Base-by-base conservation (phyloP, 2,113 vertebrate species). In the Peromyscus maniculatus region DNA sequence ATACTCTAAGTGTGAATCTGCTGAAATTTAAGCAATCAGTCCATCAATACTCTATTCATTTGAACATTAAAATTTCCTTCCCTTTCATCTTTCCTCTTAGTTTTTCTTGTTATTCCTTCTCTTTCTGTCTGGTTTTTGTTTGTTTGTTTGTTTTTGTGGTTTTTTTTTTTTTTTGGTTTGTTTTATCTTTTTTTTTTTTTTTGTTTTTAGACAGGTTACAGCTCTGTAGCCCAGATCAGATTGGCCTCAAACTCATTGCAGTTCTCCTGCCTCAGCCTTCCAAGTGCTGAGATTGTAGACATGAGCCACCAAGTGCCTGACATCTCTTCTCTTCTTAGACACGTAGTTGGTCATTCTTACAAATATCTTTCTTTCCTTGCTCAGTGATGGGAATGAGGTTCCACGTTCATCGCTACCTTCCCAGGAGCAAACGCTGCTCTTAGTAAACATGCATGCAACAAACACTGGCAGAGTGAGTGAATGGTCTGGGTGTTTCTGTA, bases 271-370 rank as follows among this genome's bases (percentile, higher is more conserved):
- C 64, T 87, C 31, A 36, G 28, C 66, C 43, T 69, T 49, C 46
- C 31, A 22, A 52, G 43, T 87, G 28, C 28, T 49, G 28, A 67
- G 64, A 87, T 4, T 87, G 9, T 46, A 69, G 66, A 36, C 46
- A 15, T 36, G 19, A 52, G 28, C 31, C 64, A 49, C 64, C 62
- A 49, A 24, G 66, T 52, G 28, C 16, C 62, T 46, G 26, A 16
- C 80, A 77, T 96, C 26, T 36, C 57, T 79, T 94, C 17, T 91
- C 26, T 93, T 90, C 46, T 84, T 67, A 87, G 80, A 71, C 28
- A 57, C 22, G 7, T 19, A 78, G 28, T 24, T 77, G 52, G 33
- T 22, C 43, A 31, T 59, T 59, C 28, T 55, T 72, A 36, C 13
- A 33, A 39, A 8, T 71, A 72, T 33, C n/a, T 91, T 91, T 86